Evolutionary conservation across 2,797 vertebrate species (phyloP).

Genomic region (Dendrocincla tyrannina): DNA sequence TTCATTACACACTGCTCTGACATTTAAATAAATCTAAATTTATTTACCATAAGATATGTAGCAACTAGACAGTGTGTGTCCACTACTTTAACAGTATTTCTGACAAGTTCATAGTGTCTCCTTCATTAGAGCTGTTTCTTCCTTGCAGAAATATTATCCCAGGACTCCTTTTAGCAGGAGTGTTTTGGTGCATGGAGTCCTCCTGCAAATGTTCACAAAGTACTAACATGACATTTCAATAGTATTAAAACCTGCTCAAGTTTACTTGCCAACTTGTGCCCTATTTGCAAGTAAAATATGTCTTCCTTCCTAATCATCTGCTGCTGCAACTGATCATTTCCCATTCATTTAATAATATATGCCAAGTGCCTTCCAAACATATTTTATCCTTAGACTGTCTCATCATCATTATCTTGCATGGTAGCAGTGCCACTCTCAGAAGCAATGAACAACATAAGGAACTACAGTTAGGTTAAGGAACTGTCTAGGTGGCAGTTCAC

Average conservation of each 20-base stretch:
- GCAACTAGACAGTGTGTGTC: constrained; percentile 25
- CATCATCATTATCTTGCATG: constrained; percentile 59
- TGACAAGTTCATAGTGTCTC: background rate
- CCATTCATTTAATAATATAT: constrained; percentile 73
- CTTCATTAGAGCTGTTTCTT: background rate
- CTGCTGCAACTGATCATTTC: constrained; percentile 70
- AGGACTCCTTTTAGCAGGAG: constrained; percentile 18
- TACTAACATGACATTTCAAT: constrained; percentile 60
- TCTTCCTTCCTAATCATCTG: constrained; percentile 67
- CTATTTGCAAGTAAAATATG: constrained; percentile 77
- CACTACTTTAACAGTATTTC: background rate
- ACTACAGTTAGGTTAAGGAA: background rate
- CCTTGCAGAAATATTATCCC: background rate
- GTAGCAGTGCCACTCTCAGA: constrained; percentile 41
- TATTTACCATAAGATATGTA: constrained; percentile 11
- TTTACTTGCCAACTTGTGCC: constrained; percentile 69
- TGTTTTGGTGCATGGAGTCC: constrained; percentile 44
- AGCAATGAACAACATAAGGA: background rate
- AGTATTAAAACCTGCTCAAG: constrained; percentile 56
- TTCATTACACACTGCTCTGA: background rate
- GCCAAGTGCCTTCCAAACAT: constrained; percentile 56
- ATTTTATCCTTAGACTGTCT: constrained; percentile 63
- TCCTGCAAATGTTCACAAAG: constrained; percentile 36
- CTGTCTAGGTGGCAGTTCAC: background rate
- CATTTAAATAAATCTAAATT: constrained; percentile 11